phyloP scores from a whole-genome alignment of 2,113 vertebrate species.

The Podarcis muralis region DNA sequence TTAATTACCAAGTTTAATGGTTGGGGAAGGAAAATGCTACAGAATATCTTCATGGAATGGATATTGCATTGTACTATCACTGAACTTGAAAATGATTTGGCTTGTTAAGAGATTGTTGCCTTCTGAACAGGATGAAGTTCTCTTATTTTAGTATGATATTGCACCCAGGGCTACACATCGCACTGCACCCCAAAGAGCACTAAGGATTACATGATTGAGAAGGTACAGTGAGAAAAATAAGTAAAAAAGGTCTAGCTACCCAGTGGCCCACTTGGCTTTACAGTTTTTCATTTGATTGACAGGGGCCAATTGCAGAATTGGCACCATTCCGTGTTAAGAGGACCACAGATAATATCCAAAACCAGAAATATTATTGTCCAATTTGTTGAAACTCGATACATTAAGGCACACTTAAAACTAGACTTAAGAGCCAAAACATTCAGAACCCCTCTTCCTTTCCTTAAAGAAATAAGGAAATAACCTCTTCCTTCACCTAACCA shows the following conservation, averaged over 20 bases:
- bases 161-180: neutral
- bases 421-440: constrained; percentile 34
- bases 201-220: neutral
- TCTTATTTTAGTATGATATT: constrained; percentile 9
- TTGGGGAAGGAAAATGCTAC: neutral
- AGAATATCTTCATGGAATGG: neutral
- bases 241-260: neutral
- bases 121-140: neutral
- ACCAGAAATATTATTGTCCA: constrained; percentile 16
- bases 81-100: constrained; percentile 1
- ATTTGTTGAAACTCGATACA: neutral
- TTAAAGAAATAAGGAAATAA: constrained; percentile 22
- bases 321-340: neutral
- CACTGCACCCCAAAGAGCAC: neutral
- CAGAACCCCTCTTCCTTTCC: constrained; percentile 28
- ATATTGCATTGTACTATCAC: neutral
- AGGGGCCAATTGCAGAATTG: neutral
- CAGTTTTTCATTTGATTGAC: constrained; percentile 4
- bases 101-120: constrained; percentile 27
- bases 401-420: constrained; percentile 57
- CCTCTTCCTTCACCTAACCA: neutral
- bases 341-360: neutral
- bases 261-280: neutral
- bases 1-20: neutral
- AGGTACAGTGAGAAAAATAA: neutral